phyloP scores from a whole-genome alignment of 2,113 vertebrate genomes.

The Rhynchomys soricoides region DNA sequence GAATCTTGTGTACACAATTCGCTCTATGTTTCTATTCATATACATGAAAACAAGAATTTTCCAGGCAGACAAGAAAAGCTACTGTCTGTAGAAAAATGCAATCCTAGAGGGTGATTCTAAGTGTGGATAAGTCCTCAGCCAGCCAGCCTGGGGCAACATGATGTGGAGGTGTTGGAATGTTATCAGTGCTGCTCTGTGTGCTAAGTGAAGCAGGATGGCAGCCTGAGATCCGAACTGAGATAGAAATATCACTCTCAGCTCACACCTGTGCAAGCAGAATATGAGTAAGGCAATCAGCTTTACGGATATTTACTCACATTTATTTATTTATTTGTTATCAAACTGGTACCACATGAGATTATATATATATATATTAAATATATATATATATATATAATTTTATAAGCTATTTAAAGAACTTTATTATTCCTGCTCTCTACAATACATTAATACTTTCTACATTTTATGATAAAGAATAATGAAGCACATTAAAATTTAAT shows the following conservation, averaged over 20 bases:
- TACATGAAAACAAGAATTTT: background rate
- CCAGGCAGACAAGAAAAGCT: background rate
- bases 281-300: background rate
- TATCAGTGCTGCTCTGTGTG: background rate
- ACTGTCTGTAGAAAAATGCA: background rate
- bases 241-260: background rate
- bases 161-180: background rate
- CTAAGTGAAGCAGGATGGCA: background rate
- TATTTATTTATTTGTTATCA: background rate
- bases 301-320: background rate
- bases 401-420: background rate
- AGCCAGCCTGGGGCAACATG: background rate
- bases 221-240: background rate
- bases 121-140: too few relatives aligned
- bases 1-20: background rate
- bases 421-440: background rate
- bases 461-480: background rate
- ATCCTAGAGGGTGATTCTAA: background rate
- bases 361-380: fast-evolving
- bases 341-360: background rate
- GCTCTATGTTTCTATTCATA: background rate
- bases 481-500: background rate
- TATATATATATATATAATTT: background rate
- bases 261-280: background rate
- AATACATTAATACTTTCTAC: background rate